phyloP scores from a whole-genome alignment of 2,888 invertebrate genomes.

The Platerodrilus igneus region DNA sequence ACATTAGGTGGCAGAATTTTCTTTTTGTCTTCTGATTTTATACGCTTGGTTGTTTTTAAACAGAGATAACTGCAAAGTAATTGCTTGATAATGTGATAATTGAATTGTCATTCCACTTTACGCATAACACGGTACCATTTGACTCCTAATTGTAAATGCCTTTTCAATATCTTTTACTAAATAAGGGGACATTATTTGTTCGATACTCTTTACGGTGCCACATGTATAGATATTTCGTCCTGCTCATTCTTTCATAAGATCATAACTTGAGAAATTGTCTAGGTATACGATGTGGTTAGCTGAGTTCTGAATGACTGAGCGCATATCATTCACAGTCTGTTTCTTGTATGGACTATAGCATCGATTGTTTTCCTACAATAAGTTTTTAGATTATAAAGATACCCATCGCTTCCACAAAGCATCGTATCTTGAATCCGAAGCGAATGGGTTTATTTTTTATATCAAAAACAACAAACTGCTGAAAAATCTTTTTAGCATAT shows the following conservation, averaged over 20 bases:
- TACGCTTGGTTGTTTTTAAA: background rate
- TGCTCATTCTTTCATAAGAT: too few relatives aligned
- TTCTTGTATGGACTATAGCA: too few relatives aligned
- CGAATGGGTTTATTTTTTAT: constrained; percentile 7
- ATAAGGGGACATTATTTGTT: too few relatives aligned
- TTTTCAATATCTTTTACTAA: too few relatives aligned
- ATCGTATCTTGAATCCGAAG: constrained; percentile 7
- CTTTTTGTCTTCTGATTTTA: constrained; percentile 6
- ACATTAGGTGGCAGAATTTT: constrained; percentile 2
- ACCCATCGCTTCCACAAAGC: background rate
- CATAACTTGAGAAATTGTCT: too few relatives aligned
- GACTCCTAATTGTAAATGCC: too few relatives aligned
- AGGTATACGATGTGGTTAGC: too few relatives aligned
- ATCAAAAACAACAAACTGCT: constrained; percentile 4
- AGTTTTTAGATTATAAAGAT: background rate
- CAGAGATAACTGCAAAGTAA: constrained; percentile 2
- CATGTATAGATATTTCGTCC: too few relatives aligned
- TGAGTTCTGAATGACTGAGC: too few relatives aligned
- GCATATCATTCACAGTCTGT: too few relatives aligned
- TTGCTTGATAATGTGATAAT: constrained; percentile 1
- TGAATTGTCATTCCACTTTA: constrained; percentile 3
- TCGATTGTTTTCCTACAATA: background rate
- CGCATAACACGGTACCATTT: constrained; percentile 1
- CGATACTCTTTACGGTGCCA: too few relatives aligned
- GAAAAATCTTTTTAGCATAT: background rate